A percentile compares a stretch with the other conserved stretches of the same genome.
Evolutionary conservation across 2,888 invertebrate genomes (phyloP).

Genomic region (Tenthredo amoena): DNA sequence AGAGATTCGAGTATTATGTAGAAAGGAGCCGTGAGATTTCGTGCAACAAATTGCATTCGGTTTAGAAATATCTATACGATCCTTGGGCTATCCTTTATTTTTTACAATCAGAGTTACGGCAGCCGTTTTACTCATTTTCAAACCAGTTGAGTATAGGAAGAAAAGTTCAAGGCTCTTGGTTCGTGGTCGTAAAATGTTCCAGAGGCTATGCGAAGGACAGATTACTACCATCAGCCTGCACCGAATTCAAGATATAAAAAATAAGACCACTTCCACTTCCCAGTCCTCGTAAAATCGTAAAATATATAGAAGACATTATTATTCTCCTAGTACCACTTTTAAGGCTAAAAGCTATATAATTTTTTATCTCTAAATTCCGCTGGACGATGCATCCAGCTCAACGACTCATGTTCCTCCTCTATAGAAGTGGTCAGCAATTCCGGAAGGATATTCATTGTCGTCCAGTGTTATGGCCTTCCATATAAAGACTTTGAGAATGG

Average conservation of each 20-base stretch:
- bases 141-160: background rate
- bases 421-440: conserved; percentile 44
- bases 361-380: conserved; percentile 28
- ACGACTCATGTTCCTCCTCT: background rate
- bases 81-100: background rate
- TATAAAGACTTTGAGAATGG: conserved; percentile 30
- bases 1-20: conserved; percentile 33
- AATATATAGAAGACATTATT: conserved; percentile 32
- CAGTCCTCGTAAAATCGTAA: conserved; percentile 26
- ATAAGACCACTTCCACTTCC: background rate
- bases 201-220: background rate
- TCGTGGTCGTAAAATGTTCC: conserved; percentile 23
- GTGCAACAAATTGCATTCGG: conserved; percentile 9
- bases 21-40: background rate
- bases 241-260: conserved; percentile 43
- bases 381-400: conserved; percentile 4
- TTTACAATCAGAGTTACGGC: background rate
- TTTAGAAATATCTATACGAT: background rate
- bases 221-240: conserved; percentile 30
- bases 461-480: conserved; percentile 20
- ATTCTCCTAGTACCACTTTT: conserved; percentile 31
- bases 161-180: background rate
- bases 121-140: background rate
- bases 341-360: conserved; percentile 30
- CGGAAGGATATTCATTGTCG: conserved; percentile 10